Evolutionary conservation across 2,888 invertebrate species (phyloP).

Genomic region (Morpho deidamia): DNA sequence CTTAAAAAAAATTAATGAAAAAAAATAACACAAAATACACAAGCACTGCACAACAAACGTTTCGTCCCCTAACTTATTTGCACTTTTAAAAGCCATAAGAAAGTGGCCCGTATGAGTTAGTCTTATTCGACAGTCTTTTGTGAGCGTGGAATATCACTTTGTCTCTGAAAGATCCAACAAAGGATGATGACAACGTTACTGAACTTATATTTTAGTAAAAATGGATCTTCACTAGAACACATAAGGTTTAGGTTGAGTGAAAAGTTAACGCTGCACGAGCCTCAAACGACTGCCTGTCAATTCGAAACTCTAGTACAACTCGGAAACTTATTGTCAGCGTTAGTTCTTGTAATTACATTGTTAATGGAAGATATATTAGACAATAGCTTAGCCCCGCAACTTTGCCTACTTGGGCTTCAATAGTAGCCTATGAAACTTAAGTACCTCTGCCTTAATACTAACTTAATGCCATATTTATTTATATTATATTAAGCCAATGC

Average conservation of each 20-base stretch:
- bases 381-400: too few relatives aligned
- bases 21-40: too few relatives aligned
- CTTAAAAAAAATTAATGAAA: too few relatives aligned
- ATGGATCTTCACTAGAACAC: background rate
- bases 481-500: too few relatives aligned
- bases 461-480: too few relatives aligned
- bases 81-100: background rate
- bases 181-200: slow-evolving; percentile 20
- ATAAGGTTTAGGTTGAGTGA: background rate
- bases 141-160: slow-evolving; percentile 40
- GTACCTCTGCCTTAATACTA: too few relatives aligned
- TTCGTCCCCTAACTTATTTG: background rate
- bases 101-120: background rate
- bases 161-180: slow-evolving; percentile 39
- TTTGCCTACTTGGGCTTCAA: too few relatives aligned
- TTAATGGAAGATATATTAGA: background rate
- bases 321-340: slow-evolving; percentile 7
- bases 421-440: too few relatives aligned
- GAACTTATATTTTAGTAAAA: background rate
- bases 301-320: slow-evolving; percentile 1
- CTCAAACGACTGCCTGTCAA: slow-evolving; percentile 14
- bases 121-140: slow-evolving; percentile 26
- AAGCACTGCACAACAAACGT: too few relatives aligned
- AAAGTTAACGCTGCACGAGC: background rate
- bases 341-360: slow-evolving; percentile 5